phyloP scores from a whole-genome alignment of 2,888 invertebrate species.

The Venustoraphidia nigricollis region DNA sequence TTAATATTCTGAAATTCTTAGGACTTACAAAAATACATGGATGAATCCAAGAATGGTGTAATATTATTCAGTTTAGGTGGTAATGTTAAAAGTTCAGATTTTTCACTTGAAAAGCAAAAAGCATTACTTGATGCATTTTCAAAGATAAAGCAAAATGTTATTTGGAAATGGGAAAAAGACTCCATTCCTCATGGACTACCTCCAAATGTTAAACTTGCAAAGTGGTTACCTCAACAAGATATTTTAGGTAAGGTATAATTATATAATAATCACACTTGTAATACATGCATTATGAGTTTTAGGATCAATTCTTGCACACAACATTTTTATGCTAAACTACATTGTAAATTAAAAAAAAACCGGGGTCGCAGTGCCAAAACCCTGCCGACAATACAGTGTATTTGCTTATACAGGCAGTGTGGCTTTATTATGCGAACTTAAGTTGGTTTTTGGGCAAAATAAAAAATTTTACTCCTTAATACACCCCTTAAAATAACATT shows the following conservation, averaged over 20 bases:
- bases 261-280: too few relatives aligned
- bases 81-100: slow-evolving; percentile 8
- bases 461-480: too few relatives aligned
- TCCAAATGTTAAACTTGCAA: slow-evolving; percentile 11
- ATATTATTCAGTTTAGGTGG: slow-evolving; percentile 13
- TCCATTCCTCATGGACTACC: slow-evolving; percentile 8
- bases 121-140: slow-evolving; percentile 8
- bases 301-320: not conserved
- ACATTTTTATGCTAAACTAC: not conserved
- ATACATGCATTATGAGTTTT: not conserved
- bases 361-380: too few relatives aligned
- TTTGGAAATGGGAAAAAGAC: slow-evolving; percentile 13
- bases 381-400: too few relatives aligned
- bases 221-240: slow-evolving; percentile 14
- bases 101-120: slow-evolving; percentile 6
- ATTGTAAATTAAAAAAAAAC: not conserved
- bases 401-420: too few relatives aligned
- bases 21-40: slow-evolving; percentile 11
- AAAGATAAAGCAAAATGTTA: slow-evolving; percentile 8
- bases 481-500: too few relatives aligned
- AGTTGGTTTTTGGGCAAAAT: too few relatives aligned
- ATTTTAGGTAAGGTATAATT: slow-evolving; percentile 9
- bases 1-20: slow-evolving; percentile 4
- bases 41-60: slow-evolving; percentile 11
- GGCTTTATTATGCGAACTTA: too few relatives aligned